phyloP scores from a whole-genome alignment of 2,888 invertebrate genomes.

The Oscheius sp. region DNA sequence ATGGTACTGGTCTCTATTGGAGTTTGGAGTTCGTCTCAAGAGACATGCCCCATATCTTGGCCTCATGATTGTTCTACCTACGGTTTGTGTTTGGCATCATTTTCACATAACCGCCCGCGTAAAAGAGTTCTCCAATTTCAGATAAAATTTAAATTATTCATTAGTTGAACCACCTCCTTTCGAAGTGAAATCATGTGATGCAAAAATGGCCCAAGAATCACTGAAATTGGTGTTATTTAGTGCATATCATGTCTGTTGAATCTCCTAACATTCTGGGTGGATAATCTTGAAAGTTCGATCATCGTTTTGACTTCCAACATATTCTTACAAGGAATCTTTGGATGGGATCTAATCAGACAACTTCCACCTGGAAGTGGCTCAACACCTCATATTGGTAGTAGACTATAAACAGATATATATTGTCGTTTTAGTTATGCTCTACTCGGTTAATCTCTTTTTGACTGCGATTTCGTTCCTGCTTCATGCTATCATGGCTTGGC shows the following conservation, averaged over 20 bases:
- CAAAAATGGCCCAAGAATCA: not conserved
- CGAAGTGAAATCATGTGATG: not conserved
- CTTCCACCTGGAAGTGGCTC: slow-evolving; percentile 67
- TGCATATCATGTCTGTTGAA: slow-evolving; percentile 53
- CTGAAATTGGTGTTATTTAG: slow-evolving; percentile 37
- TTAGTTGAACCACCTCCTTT: not conserved
- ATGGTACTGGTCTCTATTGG: slow-evolving; percentile 68
- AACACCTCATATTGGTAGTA: slow-evolving; percentile 59
- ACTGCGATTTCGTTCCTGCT: slow-evolving; percentile 35
- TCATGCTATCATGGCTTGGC: slow-evolving; percentile 37
- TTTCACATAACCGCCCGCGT: slow-evolving; percentile 20
- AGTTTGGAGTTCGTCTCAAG: slow-evolving; percentile 64
- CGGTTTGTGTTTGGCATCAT: slow-evolving; percentile 42
- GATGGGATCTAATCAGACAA: slow-evolving; percentile 58
- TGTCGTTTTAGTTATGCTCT: slow-evolving; percentile 35
- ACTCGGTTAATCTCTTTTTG: slow-evolving; percentile 42
- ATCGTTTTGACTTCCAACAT: slow-evolving; percentile 55
- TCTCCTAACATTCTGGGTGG: slow-evolving; percentile 62
- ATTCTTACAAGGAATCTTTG: slow-evolving; percentile 57
- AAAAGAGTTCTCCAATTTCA: not conserved
- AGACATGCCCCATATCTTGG: slow-evolving; percentile 67
- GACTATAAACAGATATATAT: not conserved
- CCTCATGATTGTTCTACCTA: slow-evolving; percentile 58
- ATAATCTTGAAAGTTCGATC: slow-evolving; percentile 42
- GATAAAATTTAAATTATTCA: slow-evolving; percentile 14